Evolutionary conservation across 1,140 invertebrate genomes (phyloP).

Genomic region (Heliconius melpomene): DNA sequence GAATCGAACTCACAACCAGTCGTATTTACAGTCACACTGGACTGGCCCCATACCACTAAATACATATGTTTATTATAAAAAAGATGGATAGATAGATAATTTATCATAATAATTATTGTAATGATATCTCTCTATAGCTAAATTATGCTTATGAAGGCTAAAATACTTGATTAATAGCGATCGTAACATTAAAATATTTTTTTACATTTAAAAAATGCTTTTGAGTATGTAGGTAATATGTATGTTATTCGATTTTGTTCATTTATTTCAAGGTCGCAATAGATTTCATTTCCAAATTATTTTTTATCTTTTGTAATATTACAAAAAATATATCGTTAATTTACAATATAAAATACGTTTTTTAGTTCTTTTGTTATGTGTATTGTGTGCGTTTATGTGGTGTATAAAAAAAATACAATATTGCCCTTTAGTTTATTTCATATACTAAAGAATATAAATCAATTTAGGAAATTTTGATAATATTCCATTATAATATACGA

Average conservation of each 20-base stretch:
- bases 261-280: neutral
- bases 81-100: neutral
- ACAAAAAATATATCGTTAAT: neutral
- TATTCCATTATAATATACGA: too few species aligned
- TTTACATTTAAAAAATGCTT: neutral
- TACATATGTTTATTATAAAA: neutral
- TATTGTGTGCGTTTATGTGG: too few species aligned
- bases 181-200: neutral
- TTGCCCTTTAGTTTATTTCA: too few species aligned
- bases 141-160: neutral
- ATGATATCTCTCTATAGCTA: neutral
- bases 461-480: too few species aligned
- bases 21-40: too few species aligned
- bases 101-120: slow-evolving; percentile 3
- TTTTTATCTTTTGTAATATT: neutral
- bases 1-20: too few species aligned
- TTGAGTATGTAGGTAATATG: too few species aligned
- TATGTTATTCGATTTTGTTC: neutral
- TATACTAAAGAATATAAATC: too few species aligned
- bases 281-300: neutral
- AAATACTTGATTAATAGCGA: neutral
- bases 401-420: too few species aligned
- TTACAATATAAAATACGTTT: too few species aligned
- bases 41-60: too few species aligned
- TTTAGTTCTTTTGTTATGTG: too few species aligned